Evolutionary conservation across 2,888 invertebrate genomes (phyloP).

Genomic region (Hypercompe scribonia): DNA sequence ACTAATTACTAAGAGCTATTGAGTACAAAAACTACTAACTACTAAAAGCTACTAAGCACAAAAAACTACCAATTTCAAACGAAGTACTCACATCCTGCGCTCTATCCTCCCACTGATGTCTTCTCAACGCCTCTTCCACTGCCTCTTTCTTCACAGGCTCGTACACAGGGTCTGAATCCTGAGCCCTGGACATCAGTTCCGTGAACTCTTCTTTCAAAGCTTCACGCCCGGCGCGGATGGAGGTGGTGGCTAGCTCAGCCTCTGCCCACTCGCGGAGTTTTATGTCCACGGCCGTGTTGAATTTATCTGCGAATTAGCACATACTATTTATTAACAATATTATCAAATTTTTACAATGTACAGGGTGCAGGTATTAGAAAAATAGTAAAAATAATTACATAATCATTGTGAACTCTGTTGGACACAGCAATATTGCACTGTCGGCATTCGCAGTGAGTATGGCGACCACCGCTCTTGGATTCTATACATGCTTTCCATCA

Average conservation of each 20-base stretch:
- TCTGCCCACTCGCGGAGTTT: slow-evolving; percentile 99
- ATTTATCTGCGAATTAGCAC: slow-evolving; percentile 88
- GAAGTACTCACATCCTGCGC: slow-evolving; percentile 85
- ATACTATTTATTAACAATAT: neutral
- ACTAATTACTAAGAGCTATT: no score
- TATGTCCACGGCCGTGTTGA: slow-evolving; percentile 96
- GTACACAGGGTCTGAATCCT: slow-evolving; percentile 95
- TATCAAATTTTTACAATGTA: no score
- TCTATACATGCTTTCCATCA: no score
- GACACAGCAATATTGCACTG: no score
- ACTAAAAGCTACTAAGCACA: no score
- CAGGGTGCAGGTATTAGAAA: no score
- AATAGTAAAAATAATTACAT: no score
- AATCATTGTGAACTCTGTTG: no score
- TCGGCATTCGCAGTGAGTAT: no score
- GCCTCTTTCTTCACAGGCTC: slow-evolving; percentile 95
- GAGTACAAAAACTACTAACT: no score
- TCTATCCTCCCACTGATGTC: slow-evolving; percentile 98
- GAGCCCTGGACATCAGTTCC: slow-evolving; percentile 61
- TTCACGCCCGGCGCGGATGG: slow-evolving; percentile 89
- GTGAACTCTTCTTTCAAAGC: slow-evolving; percentile 85
- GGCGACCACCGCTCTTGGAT: no score
- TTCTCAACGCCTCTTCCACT: slow-evolving; percentile 93
- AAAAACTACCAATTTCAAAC: neutral
- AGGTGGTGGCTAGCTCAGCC: slow-evolving; percentile 92